Conservation (phyloP, 2,797 vertebrate species). For the Calcarius lapponicus region DNA sequence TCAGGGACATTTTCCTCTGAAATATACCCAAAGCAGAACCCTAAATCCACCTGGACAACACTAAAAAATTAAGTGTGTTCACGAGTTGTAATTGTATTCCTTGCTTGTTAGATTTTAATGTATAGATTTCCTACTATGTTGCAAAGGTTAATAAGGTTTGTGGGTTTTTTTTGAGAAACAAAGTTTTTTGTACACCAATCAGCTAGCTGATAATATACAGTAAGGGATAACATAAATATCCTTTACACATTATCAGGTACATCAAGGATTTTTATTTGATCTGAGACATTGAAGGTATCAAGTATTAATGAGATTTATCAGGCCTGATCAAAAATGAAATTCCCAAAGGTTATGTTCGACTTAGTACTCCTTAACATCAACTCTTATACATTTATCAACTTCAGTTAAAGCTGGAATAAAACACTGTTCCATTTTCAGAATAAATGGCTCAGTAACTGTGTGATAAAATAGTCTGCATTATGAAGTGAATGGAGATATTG, state of each 20-base stretch:
- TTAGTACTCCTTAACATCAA: not conserved
- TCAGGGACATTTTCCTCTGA: not conserved
- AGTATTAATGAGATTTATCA: not conserved
- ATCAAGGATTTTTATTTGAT: not conserved
- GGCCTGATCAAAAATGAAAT: not conserved
- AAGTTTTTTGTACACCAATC: not conserved
- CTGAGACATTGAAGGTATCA: not conserved
- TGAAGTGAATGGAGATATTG: not conserved
- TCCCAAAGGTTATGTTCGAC: not conserved
- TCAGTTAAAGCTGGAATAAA: not conserved
- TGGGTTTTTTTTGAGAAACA: not conserved
- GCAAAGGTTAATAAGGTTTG: not conserved
- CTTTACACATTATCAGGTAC: not conserved
- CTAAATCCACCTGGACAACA: not conserved
- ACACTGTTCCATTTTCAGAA: not conserved
- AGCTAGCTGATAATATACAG: not conserved
- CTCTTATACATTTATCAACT: not conserved
- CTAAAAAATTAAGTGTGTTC: not conserved
- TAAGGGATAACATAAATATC: not conserved
- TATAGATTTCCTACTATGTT: not conserved
- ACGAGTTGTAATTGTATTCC: not conserved
- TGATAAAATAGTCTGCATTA: not conserved
- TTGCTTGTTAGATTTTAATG: not conserved
- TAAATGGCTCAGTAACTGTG: not conserved
- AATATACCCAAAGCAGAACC: not conserved